Evolutionary conservation across 35 echinoderm and acorn worm species (phyloP).

Genomic region (Strongylocentrotus purpuratus): DNA sequence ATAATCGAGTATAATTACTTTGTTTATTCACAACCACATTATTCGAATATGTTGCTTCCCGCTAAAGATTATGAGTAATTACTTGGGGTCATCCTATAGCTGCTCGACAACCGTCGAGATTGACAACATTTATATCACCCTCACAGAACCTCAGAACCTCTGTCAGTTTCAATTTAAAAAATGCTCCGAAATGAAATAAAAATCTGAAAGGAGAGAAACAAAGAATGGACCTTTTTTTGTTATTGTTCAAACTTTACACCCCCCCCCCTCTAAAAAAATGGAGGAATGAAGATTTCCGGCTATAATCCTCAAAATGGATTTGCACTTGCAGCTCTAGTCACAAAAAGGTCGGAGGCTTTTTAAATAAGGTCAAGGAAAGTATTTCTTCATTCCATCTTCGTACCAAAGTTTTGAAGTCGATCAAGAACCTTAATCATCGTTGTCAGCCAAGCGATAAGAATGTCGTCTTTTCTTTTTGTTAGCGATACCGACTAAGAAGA

Average conservation of each 20-base stretch:
- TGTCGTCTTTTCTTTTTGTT: not conserved
- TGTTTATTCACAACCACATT: too few relatives aligned
- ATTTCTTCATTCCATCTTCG: not conserved
- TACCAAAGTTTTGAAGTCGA: not conserved
- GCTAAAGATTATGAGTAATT: too few relatives aligned
- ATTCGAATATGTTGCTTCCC: too few relatives aligned
- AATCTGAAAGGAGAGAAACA: too few relatives aligned
- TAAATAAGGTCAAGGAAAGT: not conserved
- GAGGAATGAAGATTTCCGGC: not conserved
- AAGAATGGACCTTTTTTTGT: not conserved
- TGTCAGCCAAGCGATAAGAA: not conserved
- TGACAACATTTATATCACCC: too few relatives aligned
- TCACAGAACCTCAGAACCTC: too few relatives aligned
- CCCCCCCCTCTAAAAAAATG: not conserved
- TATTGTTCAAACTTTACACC: not conserved
- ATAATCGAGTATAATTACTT: too few relatives aligned
- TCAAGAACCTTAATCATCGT: not conserved
- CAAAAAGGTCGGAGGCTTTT: not conserved
- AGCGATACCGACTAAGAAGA: not conserved
- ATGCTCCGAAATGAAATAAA: too few relatives aligned
- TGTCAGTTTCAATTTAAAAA: too few relatives aligned
- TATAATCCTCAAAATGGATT: constrained; percentile 10
- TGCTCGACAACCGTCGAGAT: too few relatives aligned
- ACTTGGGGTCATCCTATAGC: too few relatives aligned
- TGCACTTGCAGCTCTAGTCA: not conserved